These are phyloP conservation scores for Melanitta fusca DNA, from an alignment of 2,797 vertebrate genomes.

Conservation along the genomic window DNA sequence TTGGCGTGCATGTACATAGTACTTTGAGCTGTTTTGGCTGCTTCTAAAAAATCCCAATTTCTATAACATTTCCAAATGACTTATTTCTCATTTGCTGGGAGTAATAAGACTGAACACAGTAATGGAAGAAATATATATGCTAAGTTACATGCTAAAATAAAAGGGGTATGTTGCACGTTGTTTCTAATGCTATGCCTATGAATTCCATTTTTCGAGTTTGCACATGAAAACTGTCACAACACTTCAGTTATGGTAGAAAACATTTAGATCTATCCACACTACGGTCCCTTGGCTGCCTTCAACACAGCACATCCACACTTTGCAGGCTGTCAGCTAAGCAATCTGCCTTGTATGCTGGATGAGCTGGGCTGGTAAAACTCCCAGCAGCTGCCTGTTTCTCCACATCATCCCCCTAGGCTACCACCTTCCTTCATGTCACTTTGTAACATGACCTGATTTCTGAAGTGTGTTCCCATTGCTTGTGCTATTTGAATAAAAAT, in stretches of 20 bases:
- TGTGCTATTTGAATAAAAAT: neutral
- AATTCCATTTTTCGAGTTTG: neutral
- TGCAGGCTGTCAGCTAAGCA: neutral
- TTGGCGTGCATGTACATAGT: neutral
- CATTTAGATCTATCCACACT: no score
- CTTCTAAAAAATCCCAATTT: neutral
- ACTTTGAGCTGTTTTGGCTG: neutral
- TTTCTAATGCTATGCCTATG: rapidly evolving
- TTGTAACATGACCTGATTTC: neutral
- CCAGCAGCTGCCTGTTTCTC: neutral
- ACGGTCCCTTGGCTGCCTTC: neutral
- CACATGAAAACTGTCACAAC: neutral
- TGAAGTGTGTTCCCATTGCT: neutral
- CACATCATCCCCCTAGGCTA: neutral
- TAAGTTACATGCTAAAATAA: neutral
- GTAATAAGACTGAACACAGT: neutral
- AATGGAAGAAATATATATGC: neutral
- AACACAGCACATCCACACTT: neutral
- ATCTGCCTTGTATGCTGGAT: neutral
- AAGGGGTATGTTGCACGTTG: neutral
- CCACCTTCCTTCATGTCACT: neutral
- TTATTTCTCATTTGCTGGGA: neutral
- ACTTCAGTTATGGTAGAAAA: neutral
- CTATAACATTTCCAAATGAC: neutral
- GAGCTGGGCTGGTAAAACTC: neutral